phyloP scores from a whole-genome alignment of 2,797 vertebrate genomes.

The Hydrolagus colliei region DNA sequence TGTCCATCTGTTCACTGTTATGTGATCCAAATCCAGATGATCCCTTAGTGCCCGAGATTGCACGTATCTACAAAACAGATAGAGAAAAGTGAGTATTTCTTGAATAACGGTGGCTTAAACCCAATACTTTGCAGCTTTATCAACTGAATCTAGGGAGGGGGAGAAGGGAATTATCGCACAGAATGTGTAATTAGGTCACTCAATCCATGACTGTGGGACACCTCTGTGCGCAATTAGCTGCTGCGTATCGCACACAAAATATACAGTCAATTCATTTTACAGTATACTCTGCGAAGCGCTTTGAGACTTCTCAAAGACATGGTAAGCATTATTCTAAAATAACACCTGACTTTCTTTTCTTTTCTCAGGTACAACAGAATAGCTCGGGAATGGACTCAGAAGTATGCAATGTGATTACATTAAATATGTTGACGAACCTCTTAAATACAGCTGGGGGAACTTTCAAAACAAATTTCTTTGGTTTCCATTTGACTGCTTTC shows the following conservation, averaged over 20 bases:
- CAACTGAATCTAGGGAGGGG: neutral
- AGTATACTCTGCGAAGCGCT: too few relatives aligned
- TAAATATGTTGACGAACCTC: constrained; percentile 81
- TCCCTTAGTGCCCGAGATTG: constrained; percentile 98
- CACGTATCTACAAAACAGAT: constrained; percentile 99
- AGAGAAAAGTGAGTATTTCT: constrained; percentile 88
- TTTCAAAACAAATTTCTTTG: constrained; percentile 88
- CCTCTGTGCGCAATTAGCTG: too few relatives aligned
- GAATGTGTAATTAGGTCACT: too few relatives aligned
- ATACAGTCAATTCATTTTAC: too few relatives aligned
- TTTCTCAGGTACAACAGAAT: constrained; percentile 96
- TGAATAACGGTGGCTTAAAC: neutral
- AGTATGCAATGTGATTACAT: constrained; percentile 98
- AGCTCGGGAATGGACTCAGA: constrained; percentile 99
- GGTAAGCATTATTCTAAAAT: too few relatives aligned
- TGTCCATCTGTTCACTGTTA: constrained; percentile 99
- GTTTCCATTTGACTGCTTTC: constrained; percentile 99
- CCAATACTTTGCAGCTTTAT: neutral
- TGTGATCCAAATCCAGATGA: constrained; percentile 98
- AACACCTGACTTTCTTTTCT: constrained; percentile 36
- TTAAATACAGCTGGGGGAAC: constrained; percentile 89
- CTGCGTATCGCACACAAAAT: too few relatives aligned
- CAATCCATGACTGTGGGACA: too few relatives aligned
- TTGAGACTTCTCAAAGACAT: too few relatives aligned
- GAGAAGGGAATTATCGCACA: too few relatives aligned